Evolutionary conservation across 1,140 invertebrate species (phyloP), one percentile per base, ranked within the genome.

Genomic region (Littorina saxatilis): DNA sequence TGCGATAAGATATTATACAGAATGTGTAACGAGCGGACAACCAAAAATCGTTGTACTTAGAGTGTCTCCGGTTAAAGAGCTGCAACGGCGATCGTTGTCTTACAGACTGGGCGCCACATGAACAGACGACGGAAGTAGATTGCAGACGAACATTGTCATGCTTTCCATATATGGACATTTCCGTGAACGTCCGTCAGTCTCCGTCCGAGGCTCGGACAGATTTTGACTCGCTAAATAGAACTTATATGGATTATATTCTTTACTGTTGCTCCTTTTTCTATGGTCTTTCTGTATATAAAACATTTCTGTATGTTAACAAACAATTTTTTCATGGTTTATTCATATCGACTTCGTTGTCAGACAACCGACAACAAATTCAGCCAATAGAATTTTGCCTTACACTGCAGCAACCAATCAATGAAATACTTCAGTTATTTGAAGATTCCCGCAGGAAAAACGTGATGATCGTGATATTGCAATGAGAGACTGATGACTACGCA

Each of bases 101-200:
- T n/a, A n/a, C n/a, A n/a, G n/a, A n/a, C n/a, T n/a, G n/a, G n/a
- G n/a, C 66, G 29, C 32, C 66, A 68, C 35, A 32, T 32, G 4
- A 20, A 68, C 66, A 68, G 66, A 68, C 32, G 35, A 68, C 66
- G 66, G 66, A 68, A 68, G 66, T 68, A 39, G 35, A 39, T 68
- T 32, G 17, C 5, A 11, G 27, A 17, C 32, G 35, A 68, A 39
- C 5, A 13, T 23, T 23, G 11, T 9, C 20, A 3, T 17, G 27
- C 15, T 68, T 20, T 68, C 66, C 66, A 68, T 68, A 39, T 39
- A 39, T 39, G 66, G 66, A 68, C 2, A 23, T 68, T 68, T 39
- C 20, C 66, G 66, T 32, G 5, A 5, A 47, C 17, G 7, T 47
- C 5, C 43, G 43, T 47, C 7, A 47, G 43, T 5, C 61, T 63